Evolutionary conservation across 2,113 vertebrate genomes (phyloP).

Genomic region (Buteo buteo): DNA sequence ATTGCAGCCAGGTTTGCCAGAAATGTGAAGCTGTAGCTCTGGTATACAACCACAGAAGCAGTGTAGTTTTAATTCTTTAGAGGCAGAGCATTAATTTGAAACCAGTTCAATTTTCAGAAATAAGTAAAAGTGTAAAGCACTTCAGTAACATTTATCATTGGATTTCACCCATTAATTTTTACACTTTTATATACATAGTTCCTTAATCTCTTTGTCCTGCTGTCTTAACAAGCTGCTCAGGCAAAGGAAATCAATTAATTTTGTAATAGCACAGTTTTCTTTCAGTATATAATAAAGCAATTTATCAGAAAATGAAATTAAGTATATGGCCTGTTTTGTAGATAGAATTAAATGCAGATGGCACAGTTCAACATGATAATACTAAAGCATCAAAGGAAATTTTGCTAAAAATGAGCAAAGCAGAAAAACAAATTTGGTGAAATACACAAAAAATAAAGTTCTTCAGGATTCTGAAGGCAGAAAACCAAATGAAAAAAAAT

Average conservation of each 20-base stretch:
- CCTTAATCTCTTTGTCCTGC: background rate
- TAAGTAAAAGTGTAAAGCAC: background rate
- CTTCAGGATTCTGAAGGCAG: background rate
- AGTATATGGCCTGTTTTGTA: slow-evolving; percentile 17
- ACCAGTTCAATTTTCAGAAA: background rate
- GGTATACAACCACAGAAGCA: background rate
- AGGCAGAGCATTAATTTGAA: background rate
- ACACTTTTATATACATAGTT: background rate
- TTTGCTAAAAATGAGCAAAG: slow-evolving; percentile 6
- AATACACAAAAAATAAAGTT: background rate
- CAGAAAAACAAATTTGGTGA: background rate
- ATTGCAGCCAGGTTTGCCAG: background rate
- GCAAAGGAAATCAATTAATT: background rate
- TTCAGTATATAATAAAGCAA: background rate
- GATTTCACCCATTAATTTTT: background rate
- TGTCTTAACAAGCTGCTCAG: background rate
- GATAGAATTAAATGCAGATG: slow-evolving; percentile 18
- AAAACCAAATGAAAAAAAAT: background rate
- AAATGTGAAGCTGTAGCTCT: background rate
- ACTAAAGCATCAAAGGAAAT: background rate
- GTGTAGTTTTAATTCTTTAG: background rate
- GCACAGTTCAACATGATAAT: background rate
- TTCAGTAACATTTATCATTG: background rate
- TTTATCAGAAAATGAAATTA: slow-evolving; percentile 9
- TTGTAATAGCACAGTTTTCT: background rate